phyloP scores from a whole-genome alignment of 1,140 invertebrate genomes.

The Caenorhabditis brenneri region DNA sequence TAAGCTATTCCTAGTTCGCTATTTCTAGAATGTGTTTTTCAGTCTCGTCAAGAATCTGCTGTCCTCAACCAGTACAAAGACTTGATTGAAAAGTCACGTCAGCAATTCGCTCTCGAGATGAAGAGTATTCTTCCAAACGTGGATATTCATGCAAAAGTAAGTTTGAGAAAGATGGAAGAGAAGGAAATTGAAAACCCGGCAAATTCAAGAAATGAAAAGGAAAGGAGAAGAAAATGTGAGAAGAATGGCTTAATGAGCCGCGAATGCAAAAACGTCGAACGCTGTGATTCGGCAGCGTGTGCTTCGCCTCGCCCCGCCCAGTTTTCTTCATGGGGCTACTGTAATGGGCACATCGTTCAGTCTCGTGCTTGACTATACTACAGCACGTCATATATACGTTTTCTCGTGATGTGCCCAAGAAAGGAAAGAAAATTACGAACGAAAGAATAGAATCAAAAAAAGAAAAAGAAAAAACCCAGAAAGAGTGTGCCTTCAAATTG shows the following conservation, averaged over 20 bases:
- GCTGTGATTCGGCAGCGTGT: neutral
- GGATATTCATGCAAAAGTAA: conserved; percentile 49
- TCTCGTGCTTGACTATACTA: neutral
- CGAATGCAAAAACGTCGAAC: neutral
- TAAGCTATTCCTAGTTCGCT: neutral
- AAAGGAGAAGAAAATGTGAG: neutral
- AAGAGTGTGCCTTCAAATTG: neutral
- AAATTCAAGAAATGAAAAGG: neutral
- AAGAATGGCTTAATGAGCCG: neutral
- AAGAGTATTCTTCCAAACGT: conserved; percentile 53
- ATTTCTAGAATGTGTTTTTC: neutral
- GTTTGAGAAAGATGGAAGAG: neutral
- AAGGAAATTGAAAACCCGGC: neutral
- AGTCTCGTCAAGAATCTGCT: conserved; percentile 71
- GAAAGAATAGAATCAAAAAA: neutral
- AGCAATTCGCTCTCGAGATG: conserved; percentile 73
- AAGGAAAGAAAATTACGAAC: neutral
- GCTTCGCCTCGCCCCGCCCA: neutral
- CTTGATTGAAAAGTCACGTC: conserved; percentile 72
- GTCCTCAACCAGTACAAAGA: conserved; percentile 73
- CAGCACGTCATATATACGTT: neutral
- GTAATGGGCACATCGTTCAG: neutral
- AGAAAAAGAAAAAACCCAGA: neutral
- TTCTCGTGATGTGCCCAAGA: neutral
- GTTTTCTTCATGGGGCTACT: neutral